Evolutionary conservation across 2,797 vertebrate genomes (phyloP).

Genomic region (Pseudotriccus pelzelni): DNA sequence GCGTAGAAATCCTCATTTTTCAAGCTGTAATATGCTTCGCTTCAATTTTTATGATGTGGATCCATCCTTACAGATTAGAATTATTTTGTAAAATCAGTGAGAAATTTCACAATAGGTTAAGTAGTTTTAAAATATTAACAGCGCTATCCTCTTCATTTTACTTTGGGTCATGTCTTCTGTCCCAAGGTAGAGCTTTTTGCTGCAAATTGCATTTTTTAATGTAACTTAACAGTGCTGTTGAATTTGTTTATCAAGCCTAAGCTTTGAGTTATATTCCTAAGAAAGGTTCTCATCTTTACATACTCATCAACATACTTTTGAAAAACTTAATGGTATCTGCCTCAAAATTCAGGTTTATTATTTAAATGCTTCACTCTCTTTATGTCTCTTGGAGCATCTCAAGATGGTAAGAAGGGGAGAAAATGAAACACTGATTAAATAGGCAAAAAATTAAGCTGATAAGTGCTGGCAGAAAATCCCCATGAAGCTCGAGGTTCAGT

Average conservation of each 20-base stretch:
- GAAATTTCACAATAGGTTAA: neutral
- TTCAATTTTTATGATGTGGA: conserved; percentile 9
- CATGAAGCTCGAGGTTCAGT: neutral
- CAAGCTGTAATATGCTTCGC: neutral
- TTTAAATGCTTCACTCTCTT: neutral
- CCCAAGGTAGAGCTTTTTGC: neutral
- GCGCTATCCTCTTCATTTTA: neutral
- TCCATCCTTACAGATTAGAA: neutral
- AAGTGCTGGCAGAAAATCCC: neutral
- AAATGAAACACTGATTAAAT: neutral
- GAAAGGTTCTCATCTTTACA: neutral
- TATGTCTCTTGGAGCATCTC: neutral
- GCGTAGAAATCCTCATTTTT: neutral
- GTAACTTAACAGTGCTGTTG: neutral
- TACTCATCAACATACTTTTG: neutral
- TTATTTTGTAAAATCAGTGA: neutral
- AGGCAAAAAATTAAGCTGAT: neutral
- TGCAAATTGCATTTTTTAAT: neutral
- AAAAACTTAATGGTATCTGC: neutral
- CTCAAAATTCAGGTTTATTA: neutral
- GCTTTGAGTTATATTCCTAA: neutral
- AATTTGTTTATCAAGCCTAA: neutral
- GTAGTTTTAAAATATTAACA: neutral
- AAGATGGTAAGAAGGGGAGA: neutral
- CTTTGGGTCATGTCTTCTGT: neutral